Conservation (phyloP, 2,113 vertebrate genomes). For the Anseranas semipalmata region DNA sequence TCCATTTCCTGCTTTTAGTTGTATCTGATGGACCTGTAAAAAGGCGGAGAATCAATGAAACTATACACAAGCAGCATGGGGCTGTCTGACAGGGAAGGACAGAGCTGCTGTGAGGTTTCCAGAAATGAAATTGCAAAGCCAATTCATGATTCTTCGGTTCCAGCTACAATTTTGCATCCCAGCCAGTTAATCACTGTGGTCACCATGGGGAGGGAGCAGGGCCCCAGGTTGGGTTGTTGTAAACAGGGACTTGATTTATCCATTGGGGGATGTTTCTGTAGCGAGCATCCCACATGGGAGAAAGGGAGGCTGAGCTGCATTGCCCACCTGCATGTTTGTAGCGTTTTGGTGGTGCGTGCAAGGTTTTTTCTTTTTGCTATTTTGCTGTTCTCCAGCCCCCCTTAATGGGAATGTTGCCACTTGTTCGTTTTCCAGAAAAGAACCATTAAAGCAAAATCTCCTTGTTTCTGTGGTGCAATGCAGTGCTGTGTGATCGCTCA, state of each 20-base stretch:
- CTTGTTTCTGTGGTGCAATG: neutral
- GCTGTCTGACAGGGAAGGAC: neutral
- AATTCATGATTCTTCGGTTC: neutral
- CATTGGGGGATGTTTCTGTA: neutral
- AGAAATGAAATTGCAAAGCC: neutral
- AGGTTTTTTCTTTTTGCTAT: neutral
- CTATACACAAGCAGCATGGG: accelerated
- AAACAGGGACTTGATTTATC: neutral
- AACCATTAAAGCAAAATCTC: neutral
- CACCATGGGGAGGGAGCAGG: neutral
- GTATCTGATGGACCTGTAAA: neutral
- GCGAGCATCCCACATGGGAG: accelerated
- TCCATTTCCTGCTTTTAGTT: neutral
- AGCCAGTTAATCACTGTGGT: neutral
- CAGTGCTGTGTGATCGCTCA: neutral
- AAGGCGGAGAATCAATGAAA: neutral
- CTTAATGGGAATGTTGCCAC: neutral
- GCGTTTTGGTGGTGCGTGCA: neutral
- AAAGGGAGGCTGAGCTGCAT: neutral
- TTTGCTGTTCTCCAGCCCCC: neutral
- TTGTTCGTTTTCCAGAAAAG: neutral
- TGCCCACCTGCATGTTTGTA: neutral
- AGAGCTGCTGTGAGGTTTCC: neutral
- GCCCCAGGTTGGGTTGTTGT: neutral
- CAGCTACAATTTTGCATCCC: neutral